phyloP scores from a whole-genome alignment of 2,888 invertebrate species.

The Hermaeophaga mercurialis region DNA sequence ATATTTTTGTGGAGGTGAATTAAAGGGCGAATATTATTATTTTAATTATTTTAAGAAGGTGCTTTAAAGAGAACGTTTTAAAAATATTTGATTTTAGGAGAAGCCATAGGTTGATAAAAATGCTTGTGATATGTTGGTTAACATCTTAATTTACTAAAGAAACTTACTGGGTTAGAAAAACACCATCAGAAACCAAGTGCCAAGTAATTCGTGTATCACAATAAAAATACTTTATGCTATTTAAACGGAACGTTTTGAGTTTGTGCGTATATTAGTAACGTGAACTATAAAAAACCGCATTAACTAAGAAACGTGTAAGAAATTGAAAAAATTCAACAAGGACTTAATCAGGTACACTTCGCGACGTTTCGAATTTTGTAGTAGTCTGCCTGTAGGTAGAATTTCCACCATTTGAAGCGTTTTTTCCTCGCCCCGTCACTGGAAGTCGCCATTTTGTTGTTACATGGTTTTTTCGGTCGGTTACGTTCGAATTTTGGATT shows the following conservation, averaged over 20 bases:
- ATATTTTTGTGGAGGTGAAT: too few relatives aligned
- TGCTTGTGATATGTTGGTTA: too few relatives aligned
- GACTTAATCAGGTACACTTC: constrained; percentile 48
- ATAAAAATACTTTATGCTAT: constrained; percentile 21
- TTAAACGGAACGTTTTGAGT: constrained; percentile 31
- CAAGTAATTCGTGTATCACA: constrained; percentile 25
- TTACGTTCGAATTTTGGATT: constrained; percentile 23
- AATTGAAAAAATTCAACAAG: constrained; percentile 26
- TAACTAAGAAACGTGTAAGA: constrained; percentile 34
- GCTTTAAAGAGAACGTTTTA: too few relatives aligned
- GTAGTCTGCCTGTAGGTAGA: constrained; percentile 51
- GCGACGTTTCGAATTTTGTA: constrained; percentile 34
- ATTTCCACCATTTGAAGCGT: constrained; percentile 54
- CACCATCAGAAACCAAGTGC: constrained; percentile 17
- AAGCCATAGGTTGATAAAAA: too few relatives aligned
- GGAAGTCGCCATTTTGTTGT: constrained; percentile 38
- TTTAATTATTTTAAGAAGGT: too few relatives aligned
- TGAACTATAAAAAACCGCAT: constrained; percentile 18
- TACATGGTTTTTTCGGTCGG: constrained; percentile 25
- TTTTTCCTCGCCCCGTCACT: constrained; percentile 50
- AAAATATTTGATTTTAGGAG: too few relatives aligned
- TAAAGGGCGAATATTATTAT: too few relatives aligned
- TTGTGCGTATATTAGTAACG: constrained; percentile 31
- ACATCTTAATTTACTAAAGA: too few relatives aligned
- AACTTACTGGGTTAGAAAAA: constrained; percentile 28